Base-by-base conservation (phyloP, 2,113 vertebrate genomes). In the Romanogobio albipinnatus region DNA sequence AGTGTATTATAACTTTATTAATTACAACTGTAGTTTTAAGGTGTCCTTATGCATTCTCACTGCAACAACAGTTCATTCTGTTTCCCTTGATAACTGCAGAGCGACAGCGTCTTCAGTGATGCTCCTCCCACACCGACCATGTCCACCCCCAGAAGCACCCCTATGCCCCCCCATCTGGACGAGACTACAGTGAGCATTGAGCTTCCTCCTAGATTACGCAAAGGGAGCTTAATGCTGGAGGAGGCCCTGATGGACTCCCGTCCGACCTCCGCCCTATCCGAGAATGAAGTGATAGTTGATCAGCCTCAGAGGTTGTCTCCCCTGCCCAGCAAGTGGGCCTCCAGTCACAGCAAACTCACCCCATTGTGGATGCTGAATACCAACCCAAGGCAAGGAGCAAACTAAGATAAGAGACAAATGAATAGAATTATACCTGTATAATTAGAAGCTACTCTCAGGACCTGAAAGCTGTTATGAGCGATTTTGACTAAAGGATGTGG, bases 101-200 rank as follows among this genome's bases (percentile, higher is more conserved):
- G 82, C 76, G 88, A 87, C 74, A 85, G 82, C 5, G 86, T 86
- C 53, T 85, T 87, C 78, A 85, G 82, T 5, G 88, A 89, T 22
- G 86, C 29, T 64, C 80, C 76, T 45, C 77, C 58, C 8, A 76
- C 82, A 29, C 43, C 82, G 1, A 3, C 47, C 45, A 76, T 84
- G 84, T 87, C 78, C 47, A 87, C 78, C 39, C 82, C 88, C 43
- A 76, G 53, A 19, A 71, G 74, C 39, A 87, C 78, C 10, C 78
- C 88, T 4, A 43, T 89, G 58, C 84, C 88, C 13, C 22, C 45
- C 3, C 73, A 86, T 24, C 39, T 86, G 66, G 88, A 87, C 9
- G 82, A 89, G 29, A 81, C 87, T 43, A 79, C 81, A 15, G 82
- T 87, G 33, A 84, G 39, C 49, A 71, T 86, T 2, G 88, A 89